Percentiles rank a stretch among this genome's conserved stretches.
phyloP scores from a whole-genome alignment of 2,888 invertebrate genomes.

The Drosophila nigritarsus region DNA sequence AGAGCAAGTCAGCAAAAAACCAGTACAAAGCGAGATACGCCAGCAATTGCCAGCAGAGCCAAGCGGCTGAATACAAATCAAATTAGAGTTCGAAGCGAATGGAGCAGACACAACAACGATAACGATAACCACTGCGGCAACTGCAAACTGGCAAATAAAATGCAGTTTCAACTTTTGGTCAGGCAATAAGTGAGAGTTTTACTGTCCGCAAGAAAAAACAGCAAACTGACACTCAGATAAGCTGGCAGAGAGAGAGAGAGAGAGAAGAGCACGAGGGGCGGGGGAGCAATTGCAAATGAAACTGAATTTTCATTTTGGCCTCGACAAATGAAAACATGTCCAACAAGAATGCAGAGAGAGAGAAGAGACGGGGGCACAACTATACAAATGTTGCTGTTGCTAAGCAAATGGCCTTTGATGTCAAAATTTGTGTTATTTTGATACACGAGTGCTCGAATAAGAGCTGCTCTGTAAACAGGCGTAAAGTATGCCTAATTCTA shows the following conservation, averaged over 20 bases:
- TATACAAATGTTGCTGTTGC: conserved; percentile 50
- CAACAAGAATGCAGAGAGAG: conserved; percentile 30
- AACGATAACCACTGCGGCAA: not conserved
- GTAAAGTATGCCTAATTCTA: not conserved
- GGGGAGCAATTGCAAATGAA: conserved; percentile 54
- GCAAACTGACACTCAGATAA: conserved; percentile 15
- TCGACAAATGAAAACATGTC: conserved; percentile 33
- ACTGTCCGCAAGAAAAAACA: conserved; percentile 32
- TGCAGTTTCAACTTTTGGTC: conserved; percentile 37
- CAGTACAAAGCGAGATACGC: conserved; percentile 15
- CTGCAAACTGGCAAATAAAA: conserved; percentile 42
- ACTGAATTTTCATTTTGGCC: conserved; percentile 53
- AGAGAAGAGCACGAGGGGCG: not conserved
- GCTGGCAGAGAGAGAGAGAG: not conserved
- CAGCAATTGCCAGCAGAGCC: conserved; percentile 29
- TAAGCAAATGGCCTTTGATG: conserved; percentile 54
- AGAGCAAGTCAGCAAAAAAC: conserved; percentile 11
- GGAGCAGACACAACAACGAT: conserved; percentile 11
- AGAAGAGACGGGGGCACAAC: no score
- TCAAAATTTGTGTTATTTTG: conserved; percentile 37
- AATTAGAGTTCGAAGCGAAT: conserved; percentile 38
- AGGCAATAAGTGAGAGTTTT: conserved; percentile 39
- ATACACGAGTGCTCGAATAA: not conserved
- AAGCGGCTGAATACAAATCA: conserved; percentile 52
- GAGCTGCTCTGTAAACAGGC: not conserved